These are phyloP conservation scores for Lepilemur ruficaudatus DNA, from an alignment of 2,797 vertebrate species.

Conservation along the genomic window DNA sequence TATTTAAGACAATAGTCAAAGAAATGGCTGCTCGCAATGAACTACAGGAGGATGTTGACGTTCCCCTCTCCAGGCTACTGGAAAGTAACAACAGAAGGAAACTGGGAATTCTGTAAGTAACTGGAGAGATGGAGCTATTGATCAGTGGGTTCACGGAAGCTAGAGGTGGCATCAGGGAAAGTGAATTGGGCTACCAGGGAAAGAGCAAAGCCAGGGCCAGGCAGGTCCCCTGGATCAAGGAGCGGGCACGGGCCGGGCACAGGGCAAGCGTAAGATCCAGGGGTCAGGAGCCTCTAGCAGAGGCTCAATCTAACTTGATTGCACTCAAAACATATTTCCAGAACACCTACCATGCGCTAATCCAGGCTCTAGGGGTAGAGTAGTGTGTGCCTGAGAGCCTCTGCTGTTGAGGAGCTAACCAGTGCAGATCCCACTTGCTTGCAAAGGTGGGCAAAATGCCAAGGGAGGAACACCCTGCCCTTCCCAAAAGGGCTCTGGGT, in stretches of 20 bases:
- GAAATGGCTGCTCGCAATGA: not conserved
- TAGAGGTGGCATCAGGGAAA: not conserved
- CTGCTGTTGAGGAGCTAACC: not conserved
- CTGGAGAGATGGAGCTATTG: not conserved
- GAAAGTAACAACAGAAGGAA: constrained; percentile 44
- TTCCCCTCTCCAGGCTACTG: not conserved
- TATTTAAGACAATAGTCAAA: not conserved
- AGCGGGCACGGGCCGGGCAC: not conserved
- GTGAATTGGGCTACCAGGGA: not conserved
- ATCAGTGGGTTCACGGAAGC: not conserved
- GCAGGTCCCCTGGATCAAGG: not conserved
- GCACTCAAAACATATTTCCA: not conserved
- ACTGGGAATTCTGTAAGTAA: constrained; percentile 61
- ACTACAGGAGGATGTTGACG: not conserved
- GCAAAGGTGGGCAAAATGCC: not conserved
- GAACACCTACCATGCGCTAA: not conserved
- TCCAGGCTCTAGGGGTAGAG: not conserved
- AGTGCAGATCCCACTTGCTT: not conserved
- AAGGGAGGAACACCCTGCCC: not conserved
- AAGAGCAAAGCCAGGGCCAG: not conserved
- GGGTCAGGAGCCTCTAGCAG: not conserved
- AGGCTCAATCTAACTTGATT: not conserved
- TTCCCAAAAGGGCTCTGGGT: not conserved
- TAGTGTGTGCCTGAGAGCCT: not conserved
- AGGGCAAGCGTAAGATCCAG: not conserved